A percentile compares a stretch with the other conserved stretches of the same genome.
phyloP scores from a whole-genome alignment of 2,113 vertebrate genomes.

The Gavia stellata region DNA sequence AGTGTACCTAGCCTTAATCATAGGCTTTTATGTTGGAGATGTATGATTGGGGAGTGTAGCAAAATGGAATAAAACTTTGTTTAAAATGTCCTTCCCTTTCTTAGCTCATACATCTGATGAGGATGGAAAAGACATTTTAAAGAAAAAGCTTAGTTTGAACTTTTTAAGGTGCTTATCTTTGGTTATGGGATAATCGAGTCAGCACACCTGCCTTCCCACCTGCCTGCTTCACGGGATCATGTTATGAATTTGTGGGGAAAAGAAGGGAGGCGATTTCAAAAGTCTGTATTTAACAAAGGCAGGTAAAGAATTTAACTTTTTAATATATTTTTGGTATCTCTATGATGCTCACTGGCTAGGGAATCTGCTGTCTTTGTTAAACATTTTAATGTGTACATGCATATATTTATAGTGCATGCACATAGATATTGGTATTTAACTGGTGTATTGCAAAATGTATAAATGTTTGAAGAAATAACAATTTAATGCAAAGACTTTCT shows the following conservation, averaged over 20 bases:
- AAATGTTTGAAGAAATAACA: conserved; percentile 19
- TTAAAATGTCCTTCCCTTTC: neutral
- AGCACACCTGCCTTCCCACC: neutral
- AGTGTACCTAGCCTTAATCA: neutral
- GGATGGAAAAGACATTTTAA: neutral
- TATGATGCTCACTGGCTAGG: neutral
- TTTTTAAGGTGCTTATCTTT: conserved; percentile 4
- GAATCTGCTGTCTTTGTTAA: neutral
- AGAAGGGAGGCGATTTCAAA: neutral
- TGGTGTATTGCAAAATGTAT: conserved; percentile 37
- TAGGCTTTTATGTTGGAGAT: neutral
- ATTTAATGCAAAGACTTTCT: conserved; percentile 21
- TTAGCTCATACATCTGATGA: neutral
- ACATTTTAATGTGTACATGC: conserved; percentile 35
- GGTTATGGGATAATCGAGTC: neutral
- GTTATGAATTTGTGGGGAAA: neutral
- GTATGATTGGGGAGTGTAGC: neutral
- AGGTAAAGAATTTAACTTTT: conserved; percentile 25
- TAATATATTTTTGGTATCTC: conserved; percentile 30
- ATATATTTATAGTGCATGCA: conserved; percentile 25
- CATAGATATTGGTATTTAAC: conserved; percentile 41
- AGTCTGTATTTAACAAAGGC: conserved; percentile 41
- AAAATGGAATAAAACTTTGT: neutral
- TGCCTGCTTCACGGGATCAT: neutral
- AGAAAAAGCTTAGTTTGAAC: neutral